phyloP scores from a whole-genome alignment of 2,797 vertebrate genomes.

The Crocidura indochinensis region DNA sequence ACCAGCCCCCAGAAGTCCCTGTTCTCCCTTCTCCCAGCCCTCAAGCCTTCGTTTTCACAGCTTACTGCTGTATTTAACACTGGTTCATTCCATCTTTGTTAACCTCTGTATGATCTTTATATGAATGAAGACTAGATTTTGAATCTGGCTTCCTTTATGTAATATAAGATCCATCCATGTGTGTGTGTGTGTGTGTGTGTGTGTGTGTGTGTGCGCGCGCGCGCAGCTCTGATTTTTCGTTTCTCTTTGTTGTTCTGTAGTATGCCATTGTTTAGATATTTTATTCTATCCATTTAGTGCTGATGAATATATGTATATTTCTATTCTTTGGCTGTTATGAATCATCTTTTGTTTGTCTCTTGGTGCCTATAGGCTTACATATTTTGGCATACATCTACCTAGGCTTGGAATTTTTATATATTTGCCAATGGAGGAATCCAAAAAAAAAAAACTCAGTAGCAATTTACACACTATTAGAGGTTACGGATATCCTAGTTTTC shows the following conservation, averaged over 20 bases:
- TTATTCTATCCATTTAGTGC: not conserved
- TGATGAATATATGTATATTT: slow-evolving; percentile 18
- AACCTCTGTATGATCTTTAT: not conserved
- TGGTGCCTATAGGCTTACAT: not conserved
- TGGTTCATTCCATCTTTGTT: not conserved
- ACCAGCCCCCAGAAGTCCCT: not conserved
- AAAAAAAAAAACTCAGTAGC: too few relatives aligned
- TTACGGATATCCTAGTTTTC: not conserved
- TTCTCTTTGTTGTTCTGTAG: not conserved
- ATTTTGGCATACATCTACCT: not conserved
- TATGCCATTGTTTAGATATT: not conserved
- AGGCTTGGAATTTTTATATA: not conserved
- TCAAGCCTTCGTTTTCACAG: not conserved
- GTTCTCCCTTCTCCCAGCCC: not conserved
- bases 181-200: slow-evolving; percentile 9
- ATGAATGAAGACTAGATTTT: slow-evolving; percentile 10
- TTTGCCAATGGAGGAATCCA: not conserved
- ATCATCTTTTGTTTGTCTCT: not conserved
- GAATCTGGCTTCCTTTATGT: not conserved
- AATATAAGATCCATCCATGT: not conserved
- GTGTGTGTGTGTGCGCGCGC: too few relatives aligned
- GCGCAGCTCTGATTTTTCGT: not conserved
- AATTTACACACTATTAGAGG: too few relatives aligned
- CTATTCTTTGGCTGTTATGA: slow-evolving; percentile 11
- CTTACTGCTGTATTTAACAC: not conserved